These are phyloP conservation scores for Gorsachius goisagi DNA, from an alignment of 2,113 vertebrate genomes.

Conservation along the genomic window DNA sequence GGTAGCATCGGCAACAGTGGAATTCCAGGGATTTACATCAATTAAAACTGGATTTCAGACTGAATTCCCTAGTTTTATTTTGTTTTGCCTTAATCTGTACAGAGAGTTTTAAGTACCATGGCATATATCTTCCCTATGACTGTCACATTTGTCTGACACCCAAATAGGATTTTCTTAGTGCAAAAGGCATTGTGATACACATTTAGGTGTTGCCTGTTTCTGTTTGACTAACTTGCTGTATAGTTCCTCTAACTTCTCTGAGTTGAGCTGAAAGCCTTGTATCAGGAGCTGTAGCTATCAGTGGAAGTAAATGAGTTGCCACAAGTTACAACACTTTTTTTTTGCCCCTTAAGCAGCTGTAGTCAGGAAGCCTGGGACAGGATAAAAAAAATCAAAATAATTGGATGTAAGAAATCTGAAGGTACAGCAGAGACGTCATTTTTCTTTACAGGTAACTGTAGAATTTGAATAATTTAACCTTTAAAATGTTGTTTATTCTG, in stretches of 20 bases:
- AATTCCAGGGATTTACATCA: not conserved
- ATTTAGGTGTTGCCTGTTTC: constrained; percentile 31
- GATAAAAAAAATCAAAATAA: constrained; percentile 63
- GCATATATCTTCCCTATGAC: not conserved
- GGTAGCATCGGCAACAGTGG: not conserved
- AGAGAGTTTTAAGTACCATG: not conserved
- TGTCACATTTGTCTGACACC: not conserved
- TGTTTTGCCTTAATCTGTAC: not conserved
- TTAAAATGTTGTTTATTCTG: constrained; percentile 76
- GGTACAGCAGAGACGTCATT: constrained; percentile 43
- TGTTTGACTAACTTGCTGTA: constrained; percentile 27
- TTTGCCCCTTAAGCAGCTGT: constrained; percentile 13
- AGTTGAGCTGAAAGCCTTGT: constrained; percentile 23
- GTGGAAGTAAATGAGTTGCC: constrained; percentile 45
- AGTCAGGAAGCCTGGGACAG: constrained; percentile 30
- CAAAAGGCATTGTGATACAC: not conserved
- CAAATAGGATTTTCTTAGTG: not conserved
- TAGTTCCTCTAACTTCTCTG: constrained; percentile 33
- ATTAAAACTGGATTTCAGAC: not conserved
- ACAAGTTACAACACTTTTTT: not conserved
- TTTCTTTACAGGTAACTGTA: constrained; percentile 60
- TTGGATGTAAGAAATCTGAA: constrained; percentile 59
- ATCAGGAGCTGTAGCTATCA: constrained; percentile 26
- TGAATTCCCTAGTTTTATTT: not conserved
- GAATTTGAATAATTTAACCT: constrained; percentile 79